phyloP scores from a whole-genome alignment of 1,140 invertebrate genomes.

The Subanguina moxae region DNA sequence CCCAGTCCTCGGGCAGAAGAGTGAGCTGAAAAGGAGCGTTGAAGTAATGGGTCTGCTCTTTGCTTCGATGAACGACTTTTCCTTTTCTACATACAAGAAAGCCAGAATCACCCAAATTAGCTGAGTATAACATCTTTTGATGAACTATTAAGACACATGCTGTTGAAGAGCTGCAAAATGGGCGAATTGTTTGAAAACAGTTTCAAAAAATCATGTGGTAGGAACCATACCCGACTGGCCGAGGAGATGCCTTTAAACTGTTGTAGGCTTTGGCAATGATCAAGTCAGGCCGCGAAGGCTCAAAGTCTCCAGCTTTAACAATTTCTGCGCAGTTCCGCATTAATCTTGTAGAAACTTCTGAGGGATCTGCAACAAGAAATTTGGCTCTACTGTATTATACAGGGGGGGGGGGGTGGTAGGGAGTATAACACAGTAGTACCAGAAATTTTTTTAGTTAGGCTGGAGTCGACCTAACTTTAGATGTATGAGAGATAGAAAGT shows the following conservation, averaged over 20 bases:
- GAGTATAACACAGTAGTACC: too few species aligned
- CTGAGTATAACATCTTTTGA: constrained; percentile 82
- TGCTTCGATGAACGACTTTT: constrained; percentile 80
- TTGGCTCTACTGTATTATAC: too few species aligned
- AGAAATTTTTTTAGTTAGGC: too few species aligned
- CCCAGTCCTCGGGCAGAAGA: constrained; percentile 80
- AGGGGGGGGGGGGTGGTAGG: too few species aligned
- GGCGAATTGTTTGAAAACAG: constrained; percentile 49
- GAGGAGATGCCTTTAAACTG: constrained; percentile 26
- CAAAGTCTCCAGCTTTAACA: constrained; percentile 76
- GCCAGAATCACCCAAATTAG: constrained; percentile 96
- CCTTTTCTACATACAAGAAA: constrained; percentile 81
- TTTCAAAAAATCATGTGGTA: not conserved
- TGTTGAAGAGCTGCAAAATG: constrained; percentile 65
- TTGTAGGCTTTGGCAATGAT: constrained; percentile 76
- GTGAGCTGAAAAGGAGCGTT: constrained; percentile 96
- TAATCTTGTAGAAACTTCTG: constrained; percentile 83
- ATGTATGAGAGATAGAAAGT: too few species aligned
- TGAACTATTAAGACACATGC: constrained; percentile 90
- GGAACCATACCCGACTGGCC: constrained; percentile 38
- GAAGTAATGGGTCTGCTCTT: constrained; percentile 96
- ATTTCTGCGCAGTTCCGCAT: constrained; percentile 90
- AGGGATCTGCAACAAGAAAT: constrained; percentile 68
- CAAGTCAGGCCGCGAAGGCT: constrained; percentile 76
- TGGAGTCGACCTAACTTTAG: too few species aligned